Evolutionary conservation across 2,113 vertebrate genomes (phyloP).

Genomic region (Rhinogobius similis): DNA sequence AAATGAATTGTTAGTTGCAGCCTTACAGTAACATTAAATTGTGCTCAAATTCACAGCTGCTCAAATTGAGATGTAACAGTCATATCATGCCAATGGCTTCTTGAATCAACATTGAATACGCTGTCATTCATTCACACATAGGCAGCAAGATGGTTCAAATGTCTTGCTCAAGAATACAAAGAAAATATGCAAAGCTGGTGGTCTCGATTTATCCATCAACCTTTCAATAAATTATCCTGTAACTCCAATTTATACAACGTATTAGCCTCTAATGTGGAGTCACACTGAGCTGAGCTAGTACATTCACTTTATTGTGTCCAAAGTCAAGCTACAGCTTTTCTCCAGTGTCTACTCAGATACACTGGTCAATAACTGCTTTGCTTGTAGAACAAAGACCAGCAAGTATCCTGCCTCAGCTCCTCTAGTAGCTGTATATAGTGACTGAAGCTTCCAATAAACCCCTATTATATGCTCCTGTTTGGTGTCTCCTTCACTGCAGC

Average conservation of each 20-base stretch:
- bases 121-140: too few species aligned
- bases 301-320: background rate
- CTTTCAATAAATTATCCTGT: background rate
- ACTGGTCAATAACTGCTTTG: slow-evolving; percentile 9
- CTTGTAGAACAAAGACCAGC: slow-evolving; percentile 2
- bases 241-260: too few species aligned
- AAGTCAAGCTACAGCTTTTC: background rate
- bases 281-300: background rate
- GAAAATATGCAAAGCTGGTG: background rate
- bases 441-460: slow-evolving; percentile 12
- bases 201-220: background rate
- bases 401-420: background rate
- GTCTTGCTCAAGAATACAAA: background rate
- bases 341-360: background rate
- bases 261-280: background rate
- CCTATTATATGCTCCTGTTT: slow-evolving; percentile 3
- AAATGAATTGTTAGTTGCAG: too few species aligned
- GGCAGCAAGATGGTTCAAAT: background rate
- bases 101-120: too few species aligned
- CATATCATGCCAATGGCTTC: too few species aligned
- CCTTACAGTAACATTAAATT: too few species aligned
- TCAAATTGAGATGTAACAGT: too few species aligned
- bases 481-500: slow-evolving; percentile 27
- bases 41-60: too few species aligned
- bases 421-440: background rate